Evolutionary conservation across 2,888 invertebrate species (phyloP), one percentile per base, ranked within the genome.

Genomic region (Eumacrocentrus americanus): DNA sequence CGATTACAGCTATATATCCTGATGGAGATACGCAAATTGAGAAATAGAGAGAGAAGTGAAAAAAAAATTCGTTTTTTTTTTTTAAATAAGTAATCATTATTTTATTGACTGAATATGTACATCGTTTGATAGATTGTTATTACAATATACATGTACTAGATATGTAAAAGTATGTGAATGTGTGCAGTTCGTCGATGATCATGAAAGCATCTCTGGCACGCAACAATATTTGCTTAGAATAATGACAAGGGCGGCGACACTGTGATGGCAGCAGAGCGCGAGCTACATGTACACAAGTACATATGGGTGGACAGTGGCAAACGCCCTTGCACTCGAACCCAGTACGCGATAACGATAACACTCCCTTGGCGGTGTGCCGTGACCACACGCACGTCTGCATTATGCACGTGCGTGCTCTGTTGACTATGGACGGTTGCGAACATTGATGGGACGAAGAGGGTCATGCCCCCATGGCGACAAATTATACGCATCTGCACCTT

Each of bases 151-250:
- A n/a, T n/a, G n/a, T n/a, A n/a, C n/a, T n/a, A n/a, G n/a, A n/a
- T n/a, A n/a, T n/a, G n/a, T n/a, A n/a, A n/a, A n/a, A n/a, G n/a
- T n/a, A n/a, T n/a, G n/a, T n/a, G n/a, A n/a, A n/a, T n/a, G n/a
- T n/a, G n/a, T n/a, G n/a, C n/a, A n/a, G n/a, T n/a, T n/a, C n/a
- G n/a, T n/a, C n/a, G n/a, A n/a, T n/a, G n/a, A n/a, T n/a, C n/a
- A n/a, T n/a, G n/a, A n/a, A n/a, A n/a, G n/a, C n/a, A n/a, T n/a
- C n/a, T n/a, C 64, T 22, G 66, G 68, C 70, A 69, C 70, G 73
- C 72, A 71, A 74, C 70, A 72, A 73, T 70, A 72, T 73, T 74
- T 72, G 71, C 66, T 62, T 65, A 70, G 63, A 63, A 57, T 67
- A 69, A 68, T 67, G 69, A 66, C 68, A 51, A 65, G 60, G 62